Conservation (phyloP, 1,140 invertebrate species). For the Propsilocerus akamusi region DNA sequence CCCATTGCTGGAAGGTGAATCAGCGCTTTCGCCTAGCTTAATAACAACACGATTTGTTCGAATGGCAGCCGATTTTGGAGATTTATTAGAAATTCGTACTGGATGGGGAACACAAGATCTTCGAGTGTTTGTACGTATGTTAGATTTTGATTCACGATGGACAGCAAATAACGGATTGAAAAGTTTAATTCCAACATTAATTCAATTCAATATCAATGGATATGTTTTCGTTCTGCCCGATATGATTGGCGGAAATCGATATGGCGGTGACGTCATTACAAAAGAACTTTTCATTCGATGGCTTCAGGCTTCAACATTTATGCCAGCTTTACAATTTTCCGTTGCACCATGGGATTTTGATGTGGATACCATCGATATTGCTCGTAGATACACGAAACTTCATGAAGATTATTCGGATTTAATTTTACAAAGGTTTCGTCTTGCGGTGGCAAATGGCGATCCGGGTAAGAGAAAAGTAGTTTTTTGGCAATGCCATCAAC, state of each 20-base stretch:
- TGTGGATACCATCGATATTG: slow-evolving; percentile 20
- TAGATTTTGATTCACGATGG: slow-evolving; percentile 58
- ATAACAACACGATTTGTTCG: slow-evolving; percentile 39
- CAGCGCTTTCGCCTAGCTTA: slow-evolving; percentile 25
- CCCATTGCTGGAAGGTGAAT: not conserved
- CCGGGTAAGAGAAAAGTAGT: no score
- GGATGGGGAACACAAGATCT: slow-evolving; percentile 35
- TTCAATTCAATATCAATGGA: slow-evolving; percentile 50
- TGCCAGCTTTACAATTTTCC: slow-evolving; percentile 61
- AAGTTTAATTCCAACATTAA: slow-evolving; percentile 44
- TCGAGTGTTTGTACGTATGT: slow-evolving; percentile 52
- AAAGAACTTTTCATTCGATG: slow-evolving; percentile 57
- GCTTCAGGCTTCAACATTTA: slow-evolving; percentile 52
- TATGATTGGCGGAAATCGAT: slow-evolving; percentile 65
- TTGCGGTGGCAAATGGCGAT: slow-evolving; percentile 30
- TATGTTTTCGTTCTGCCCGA: slow-evolving; percentile 60
- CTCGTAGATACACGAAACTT: slow-evolving; percentile 30
- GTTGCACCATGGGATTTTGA: slow-evolving; percentile 57
- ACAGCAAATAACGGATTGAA: slow-evolving; percentile 39
- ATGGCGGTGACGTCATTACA: slow-evolving; percentile 25
- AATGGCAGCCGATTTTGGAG: slow-evolving; percentile 35
- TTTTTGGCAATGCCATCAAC: no score
- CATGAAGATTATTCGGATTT: slow-evolving; percentile 31
- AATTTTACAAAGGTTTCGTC: slow-evolving; percentile 29
- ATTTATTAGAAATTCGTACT: slow-evolving; percentile 42